Conservation (phyloP, 2,113 vertebrate species). For the Clupea harengus region DNA sequence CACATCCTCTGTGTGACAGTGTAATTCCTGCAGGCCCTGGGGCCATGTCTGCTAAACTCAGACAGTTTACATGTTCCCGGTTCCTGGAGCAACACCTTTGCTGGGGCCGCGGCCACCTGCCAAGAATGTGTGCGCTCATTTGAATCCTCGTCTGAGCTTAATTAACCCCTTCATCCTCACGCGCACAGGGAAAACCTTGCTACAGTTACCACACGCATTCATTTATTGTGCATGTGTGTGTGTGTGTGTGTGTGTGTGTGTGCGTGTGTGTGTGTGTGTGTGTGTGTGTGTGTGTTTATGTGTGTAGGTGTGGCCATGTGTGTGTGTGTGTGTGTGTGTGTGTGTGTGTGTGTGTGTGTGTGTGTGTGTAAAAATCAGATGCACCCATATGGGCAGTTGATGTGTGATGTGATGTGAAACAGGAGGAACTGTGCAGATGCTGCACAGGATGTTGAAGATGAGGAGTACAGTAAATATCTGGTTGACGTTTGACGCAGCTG, state of each 20-base stretch:
- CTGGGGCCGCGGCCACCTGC: conserved; percentile 38
- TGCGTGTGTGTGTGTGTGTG: not conserved
- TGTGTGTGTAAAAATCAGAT: not conserved
- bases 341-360: not conserved
- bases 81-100: conserved; percentile 75
- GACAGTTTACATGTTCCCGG: conserved; percentile 89
- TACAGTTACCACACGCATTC: no score
- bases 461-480: not conserved
- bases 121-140: not conserved
- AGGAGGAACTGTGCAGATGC: not conserved
- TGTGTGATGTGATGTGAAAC: not conserved
- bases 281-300: not conserved
- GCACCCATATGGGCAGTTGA: no score
- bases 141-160: not conserved
- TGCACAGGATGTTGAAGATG: not conserved
- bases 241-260: not conserved
- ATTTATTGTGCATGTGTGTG: no score
- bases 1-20: conserved; percentile 89
- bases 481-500: not conserved
- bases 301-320: not conserved
- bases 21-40: conserved; percentile 91
- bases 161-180: not conserved
- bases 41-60: conserved; percentile 93
- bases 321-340: not conserved
- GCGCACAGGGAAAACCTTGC: no score